These are phyloP conservation scores for Pantherophis alleghaniensis DNA, from an alignment of 2,797 vertebrate genomes.

Conservation along the genomic window DNA sequence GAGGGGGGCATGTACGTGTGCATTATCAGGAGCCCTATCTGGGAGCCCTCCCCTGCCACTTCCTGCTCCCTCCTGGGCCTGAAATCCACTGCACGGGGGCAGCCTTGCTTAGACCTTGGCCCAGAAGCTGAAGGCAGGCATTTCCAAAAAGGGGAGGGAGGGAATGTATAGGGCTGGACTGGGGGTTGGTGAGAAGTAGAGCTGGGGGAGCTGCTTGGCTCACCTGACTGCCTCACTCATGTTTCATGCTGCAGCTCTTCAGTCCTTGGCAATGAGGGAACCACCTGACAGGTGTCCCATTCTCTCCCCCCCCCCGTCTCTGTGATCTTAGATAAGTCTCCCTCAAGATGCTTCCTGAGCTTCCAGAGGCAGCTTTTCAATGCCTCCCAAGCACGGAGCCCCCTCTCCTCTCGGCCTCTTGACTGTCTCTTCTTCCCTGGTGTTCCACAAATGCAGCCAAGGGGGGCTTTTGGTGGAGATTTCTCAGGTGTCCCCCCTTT, in stretches of 20 bases:
- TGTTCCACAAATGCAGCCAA: background rate
- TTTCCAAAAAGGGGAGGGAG: background rate
- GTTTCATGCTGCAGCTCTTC: background rate
- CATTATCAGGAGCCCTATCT: background rate
- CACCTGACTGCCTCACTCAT: background rate
- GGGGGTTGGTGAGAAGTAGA: background rate
- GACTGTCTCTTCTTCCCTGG: background rate
- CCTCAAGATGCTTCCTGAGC: background rate
- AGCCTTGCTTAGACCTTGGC: background rate
- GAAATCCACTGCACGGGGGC: background rate
- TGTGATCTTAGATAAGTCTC: background rate
- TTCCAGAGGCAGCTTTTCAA: background rate
- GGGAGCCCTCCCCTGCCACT: background rate
- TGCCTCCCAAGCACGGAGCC: background rate
- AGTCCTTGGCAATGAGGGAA: background rate
- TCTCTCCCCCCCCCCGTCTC: background rate
- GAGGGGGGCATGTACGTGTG: background rate
- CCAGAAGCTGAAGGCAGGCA: background rate
- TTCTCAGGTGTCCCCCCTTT: background rate
- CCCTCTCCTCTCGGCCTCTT: background rate
- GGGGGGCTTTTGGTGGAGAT: background rate
- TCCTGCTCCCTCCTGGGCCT: background rate
- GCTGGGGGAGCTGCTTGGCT: background rate
- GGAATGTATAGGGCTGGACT: background rate
- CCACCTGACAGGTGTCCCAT: background rate